Evolutionary conservation across 2,797 vertebrate genomes (phyloP).

Genomic region (Clarias fuscus): DNA sequence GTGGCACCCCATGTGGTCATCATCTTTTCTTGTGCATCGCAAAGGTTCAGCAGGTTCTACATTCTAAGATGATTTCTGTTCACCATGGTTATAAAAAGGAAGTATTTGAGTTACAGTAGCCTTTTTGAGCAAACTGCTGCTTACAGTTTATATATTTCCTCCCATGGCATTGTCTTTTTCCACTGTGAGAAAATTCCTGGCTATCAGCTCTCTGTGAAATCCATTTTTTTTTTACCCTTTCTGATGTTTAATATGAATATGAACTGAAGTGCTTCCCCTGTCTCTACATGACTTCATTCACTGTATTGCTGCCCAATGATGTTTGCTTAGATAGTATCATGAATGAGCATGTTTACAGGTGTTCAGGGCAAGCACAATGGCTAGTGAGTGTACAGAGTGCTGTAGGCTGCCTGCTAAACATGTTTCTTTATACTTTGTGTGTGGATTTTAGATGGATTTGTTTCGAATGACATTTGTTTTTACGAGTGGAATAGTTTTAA

Average conservation of each 20-base stretch:
- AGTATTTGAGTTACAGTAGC: background rate
- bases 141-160: no score
- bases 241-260: background rate
- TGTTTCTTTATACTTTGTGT: constrained; percentile 29
- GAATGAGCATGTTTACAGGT: constrained; percentile 2
- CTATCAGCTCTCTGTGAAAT: background rate
- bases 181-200: background rate
- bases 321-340: background rate
- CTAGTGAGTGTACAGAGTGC: no score
- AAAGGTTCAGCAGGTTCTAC: background rate
- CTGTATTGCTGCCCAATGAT: background rate
- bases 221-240: background rate
- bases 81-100: no score
- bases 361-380: background rate
- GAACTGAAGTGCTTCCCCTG: background rate
- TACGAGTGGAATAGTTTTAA: constrained; percentile 44
- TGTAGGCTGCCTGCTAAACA: background rate
- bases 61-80: background rate
- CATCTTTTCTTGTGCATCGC: background rate
- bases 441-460: constrained; percentile 35
- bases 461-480: constrained; percentile 46
- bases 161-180: background rate
- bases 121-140: background rate
- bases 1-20: background rate
- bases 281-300: background rate